phyloP scores from a whole-genome alignment of 2,888 invertebrate genomes.

The Caenorhabditis zanzibari region DNA sequence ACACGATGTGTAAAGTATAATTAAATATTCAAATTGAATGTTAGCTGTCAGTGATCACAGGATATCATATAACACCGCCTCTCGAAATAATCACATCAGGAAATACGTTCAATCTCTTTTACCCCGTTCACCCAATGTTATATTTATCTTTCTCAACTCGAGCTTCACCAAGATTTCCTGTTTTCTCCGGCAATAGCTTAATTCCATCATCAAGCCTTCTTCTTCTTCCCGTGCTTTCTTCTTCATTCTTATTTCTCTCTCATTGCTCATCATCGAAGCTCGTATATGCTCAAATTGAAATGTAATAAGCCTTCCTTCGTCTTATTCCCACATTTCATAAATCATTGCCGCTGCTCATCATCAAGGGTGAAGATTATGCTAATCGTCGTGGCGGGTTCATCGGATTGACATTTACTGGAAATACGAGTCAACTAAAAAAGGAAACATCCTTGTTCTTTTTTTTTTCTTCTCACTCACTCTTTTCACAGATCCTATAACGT shows the following conservation, averaged over 20 bases:
- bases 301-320: slow-evolving; percentile 29
- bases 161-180: slow-evolving; percentile 37
- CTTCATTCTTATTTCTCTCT: background rate
- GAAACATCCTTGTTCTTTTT: slow-evolving; percentile 26
- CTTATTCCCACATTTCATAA: slow-evolving; percentile 25
- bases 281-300: slow-evolving; percentile 41
- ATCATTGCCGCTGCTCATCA: slow-evolving; percentile 21
- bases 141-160: slow-evolving; percentile 29
- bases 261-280: slow-evolving; percentile 14
- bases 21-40: background rate
- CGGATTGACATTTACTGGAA: slow-evolving; percentile 43
- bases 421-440: slow-evolving; percentile 20
- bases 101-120: slow-evolving; percentile 1
- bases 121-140: slow-evolving; percentile 18
- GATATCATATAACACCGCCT: background rate
- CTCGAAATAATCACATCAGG: background rate
- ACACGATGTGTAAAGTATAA: background rate
- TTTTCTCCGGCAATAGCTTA: slow-evolving; percentile 40
- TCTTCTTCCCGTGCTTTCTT: background rate
- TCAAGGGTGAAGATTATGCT: slow-evolving; percentile 39
- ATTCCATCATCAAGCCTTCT: slow-evolving; percentile 33
- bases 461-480: slow-evolving; percentile 18
- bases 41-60: background rate
- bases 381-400: slow-evolving; percentile 30
- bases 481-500: slow-evolving; percentile 37